Evolutionary conservation across 2,888 invertebrate species (phyloP), one percentile per base, ranked within the genome.

Genomic region (Xanthorhoe spadicearia): DNA sequence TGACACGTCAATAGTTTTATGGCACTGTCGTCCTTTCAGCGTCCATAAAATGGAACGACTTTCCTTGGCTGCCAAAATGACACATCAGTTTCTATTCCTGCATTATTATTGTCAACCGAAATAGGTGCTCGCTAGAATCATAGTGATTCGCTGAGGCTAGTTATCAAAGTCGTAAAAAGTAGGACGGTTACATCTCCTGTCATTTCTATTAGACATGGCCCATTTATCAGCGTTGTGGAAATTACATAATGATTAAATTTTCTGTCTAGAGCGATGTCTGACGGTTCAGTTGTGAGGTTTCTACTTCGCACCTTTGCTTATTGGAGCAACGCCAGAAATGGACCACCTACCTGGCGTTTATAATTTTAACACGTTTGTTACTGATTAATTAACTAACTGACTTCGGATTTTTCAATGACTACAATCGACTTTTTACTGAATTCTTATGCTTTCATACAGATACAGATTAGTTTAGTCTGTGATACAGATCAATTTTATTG

Each of bases 261-360:
- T 60, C 54, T 73, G 76, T 77, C 76, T 71, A 71, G 66, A 68
- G 58, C 69, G 70, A 70, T 68, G 71, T 75, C 73, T 75, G 69
- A 67, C 60, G 67, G 70, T 76, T 75, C 69, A 54, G 73, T 71
- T 64, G 64, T 57, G 70, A 68, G 68, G 72, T 77, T 75, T 63
- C 73, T 75, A 76, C 74, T 77, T 84, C 74, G 77, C 86, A 85
- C 83, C 84, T 84, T 82, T 78, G 78, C 78, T 80, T 74, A 80
- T 79, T 87, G 87, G 87, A 78, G 32, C 13, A 15, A 17, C 68
- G 86, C 87, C 86, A 87, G 79, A 66, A 64, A 75, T 75, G 70
- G 77, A 82, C 79, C 82, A 81, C 79, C 76, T 78, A 81, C 75
- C 78, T 77, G 74, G 71, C 69, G 72, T 77, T 74, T 74, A 75